These are phyloP conservation scores for Hydrolagus colliei DNA, from an alignment of 2,797 vertebrate genomes.

Conservation along the genomic window DNA sequence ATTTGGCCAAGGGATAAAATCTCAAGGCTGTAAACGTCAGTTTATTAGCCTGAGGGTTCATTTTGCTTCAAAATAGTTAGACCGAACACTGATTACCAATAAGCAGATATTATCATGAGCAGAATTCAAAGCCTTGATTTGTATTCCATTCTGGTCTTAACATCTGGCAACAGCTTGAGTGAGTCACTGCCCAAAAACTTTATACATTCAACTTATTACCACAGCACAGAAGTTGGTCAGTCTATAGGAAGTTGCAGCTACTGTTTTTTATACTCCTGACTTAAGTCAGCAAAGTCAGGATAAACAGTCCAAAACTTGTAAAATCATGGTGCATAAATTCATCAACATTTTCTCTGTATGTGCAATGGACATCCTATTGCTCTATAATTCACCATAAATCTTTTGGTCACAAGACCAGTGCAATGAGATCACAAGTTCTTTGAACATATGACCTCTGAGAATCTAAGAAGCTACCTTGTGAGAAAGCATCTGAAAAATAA, in stretches of 20 bases:
- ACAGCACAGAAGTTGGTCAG: conserved; percentile 2
- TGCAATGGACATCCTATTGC: too few relatives aligned
- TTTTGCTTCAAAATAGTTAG: conserved; percentile 6
- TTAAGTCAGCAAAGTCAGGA: too few relatives aligned
- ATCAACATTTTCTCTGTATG: neutral
- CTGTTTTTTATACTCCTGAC: neutral
- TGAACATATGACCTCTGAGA: neutral
- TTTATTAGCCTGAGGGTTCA: neutral
- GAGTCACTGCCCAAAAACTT: conserved; percentile 12
- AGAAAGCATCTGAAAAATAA: neutral
- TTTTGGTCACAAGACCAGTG: neutral
- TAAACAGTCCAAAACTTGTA: neutral
- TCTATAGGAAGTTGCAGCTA: neutral
- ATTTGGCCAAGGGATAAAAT: neutral
- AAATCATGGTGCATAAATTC: neutral
- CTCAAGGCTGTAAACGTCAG: neutral
- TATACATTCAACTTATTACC: neutral
- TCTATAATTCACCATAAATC: neutral
- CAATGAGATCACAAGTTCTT: neutral
- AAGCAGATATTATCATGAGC: neutral
- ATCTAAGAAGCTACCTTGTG: neutral
- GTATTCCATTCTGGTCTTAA: neutral
- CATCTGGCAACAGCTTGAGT: neutral
- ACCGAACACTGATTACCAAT: neutral
- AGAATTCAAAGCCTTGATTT: neutral